Conservation (phyloP, 2,888 invertebrate genomes). For the Salpingus planirostris region DNA sequence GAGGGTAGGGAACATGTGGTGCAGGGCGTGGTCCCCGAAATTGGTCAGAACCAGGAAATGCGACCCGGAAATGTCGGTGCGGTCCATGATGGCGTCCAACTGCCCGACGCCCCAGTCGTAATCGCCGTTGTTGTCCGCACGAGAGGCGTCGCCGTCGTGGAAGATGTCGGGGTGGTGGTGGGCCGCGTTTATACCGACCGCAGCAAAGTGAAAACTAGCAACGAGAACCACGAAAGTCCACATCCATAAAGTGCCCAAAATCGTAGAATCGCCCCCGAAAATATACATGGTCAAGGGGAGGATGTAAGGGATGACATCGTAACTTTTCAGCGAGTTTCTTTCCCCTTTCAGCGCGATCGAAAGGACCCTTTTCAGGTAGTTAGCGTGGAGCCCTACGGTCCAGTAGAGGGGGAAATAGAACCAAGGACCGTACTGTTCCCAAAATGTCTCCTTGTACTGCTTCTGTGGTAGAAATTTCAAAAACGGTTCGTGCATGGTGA, state of each 20-base stretch:
- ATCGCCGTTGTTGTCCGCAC: constrained; percentile 42
- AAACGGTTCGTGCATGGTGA: constrained; percentile 56
- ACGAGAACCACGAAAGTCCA: constrained; percentile 57
- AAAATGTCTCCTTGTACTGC: constrained; percentile 44
- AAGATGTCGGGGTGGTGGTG: constrained; percentile 75
- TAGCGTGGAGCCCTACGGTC: constrained; percentile 29
- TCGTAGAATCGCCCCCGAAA: constrained; percentile 30
- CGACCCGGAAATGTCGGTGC: constrained; percentile 57
- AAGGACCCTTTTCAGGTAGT: constrained; percentile 7
- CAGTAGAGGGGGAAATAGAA: constrained; percentile 40
- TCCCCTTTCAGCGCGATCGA: constrained; percentile 14
- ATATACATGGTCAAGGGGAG: constrained; percentile 42
- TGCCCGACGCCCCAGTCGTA: constrained; percentile 74
- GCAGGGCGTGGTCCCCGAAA: constrained; percentile 72
- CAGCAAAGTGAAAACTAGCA: constrained; percentile 52
- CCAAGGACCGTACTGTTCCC: constrained; percentile 46
- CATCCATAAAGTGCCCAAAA: constrained; percentile 38
- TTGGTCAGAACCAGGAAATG: constrained; percentile 61
- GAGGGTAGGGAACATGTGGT: constrained; percentile 74
- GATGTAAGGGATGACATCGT: constrained; percentile 39
- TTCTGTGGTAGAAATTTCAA: constrained; percentile 54
- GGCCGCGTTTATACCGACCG: constrained; percentile 62
- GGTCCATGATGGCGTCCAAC: constrained; percentile 65
- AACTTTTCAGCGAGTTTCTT: constrained; percentile 6
- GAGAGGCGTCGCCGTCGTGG: constrained; percentile 63